Evolutionary conservation across 2,113 vertebrate genomes (phyloP).

Genomic region (Entelurus aequoreus): DNA sequence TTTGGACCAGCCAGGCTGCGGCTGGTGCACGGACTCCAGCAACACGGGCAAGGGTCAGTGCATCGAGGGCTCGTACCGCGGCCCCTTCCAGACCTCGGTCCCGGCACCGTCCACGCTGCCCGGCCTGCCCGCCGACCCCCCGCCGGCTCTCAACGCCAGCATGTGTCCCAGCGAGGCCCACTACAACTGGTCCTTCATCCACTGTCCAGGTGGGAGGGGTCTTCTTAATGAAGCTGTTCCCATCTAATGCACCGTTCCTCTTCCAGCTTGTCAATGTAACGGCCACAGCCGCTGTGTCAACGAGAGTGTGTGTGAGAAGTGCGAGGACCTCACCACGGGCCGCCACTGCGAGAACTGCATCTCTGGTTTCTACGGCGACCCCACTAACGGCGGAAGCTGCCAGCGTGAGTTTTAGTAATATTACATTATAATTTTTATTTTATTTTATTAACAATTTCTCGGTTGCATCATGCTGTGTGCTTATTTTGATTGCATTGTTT

Average conservation of each 20-base stretch:
- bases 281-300: constrained; percentile 95
- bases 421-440: too few species aligned
- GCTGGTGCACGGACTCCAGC: constrained; percentile 94
- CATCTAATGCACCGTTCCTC: background rate
- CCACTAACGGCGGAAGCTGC: constrained; percentile 93
- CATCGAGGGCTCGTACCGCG: constrained; percentile 87
- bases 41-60: constrained; percentile 92
- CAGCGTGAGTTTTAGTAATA: constrained; percentile 80
- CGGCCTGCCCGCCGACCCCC: constrained; percentile 72
- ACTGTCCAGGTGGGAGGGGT: constrained; percentile 82
- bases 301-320: constrained; percentile 91
- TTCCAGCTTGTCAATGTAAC: constrained; percentile 94
- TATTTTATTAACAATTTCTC: too few species aligned
- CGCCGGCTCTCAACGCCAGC: constrained; percentile 83
- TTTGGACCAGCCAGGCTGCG: constrained; percentile 92
- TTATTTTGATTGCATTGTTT: too few species aligned
- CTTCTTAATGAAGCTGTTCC: background rate
- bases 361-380: constrained; percentile 93
- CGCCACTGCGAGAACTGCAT: constrained; percentile 92
- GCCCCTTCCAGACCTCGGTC: constrained; percentile 80
- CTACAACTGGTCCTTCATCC: constrained; percentile 96
- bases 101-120: constrained; percentile 74
- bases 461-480: too few species aligned
- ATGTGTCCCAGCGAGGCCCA: constrained; percentile 80
- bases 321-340: constrained; percentile 91